Evolutionary conservation across 2,888 invertebrate species (phyloP), one percentile per base, ranked within the genome.

Genomic region (Hyles lineata): DNA sequence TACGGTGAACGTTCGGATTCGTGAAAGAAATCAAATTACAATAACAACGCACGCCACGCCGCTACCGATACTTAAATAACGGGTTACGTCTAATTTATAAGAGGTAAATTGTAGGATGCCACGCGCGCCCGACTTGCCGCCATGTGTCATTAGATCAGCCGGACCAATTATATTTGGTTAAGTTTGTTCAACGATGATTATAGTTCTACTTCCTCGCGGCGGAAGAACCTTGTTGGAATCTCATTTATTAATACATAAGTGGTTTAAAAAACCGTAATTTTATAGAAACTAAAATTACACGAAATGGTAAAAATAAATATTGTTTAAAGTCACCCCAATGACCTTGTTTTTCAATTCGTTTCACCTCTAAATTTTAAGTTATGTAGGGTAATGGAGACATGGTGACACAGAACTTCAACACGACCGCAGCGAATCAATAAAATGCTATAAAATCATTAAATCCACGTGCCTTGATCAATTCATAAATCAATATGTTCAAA

Each of bases 61-160:
- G 87, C 93, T 88, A 91, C 90, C 85, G 90, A 92, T 91, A 91
- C 87, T 85, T 81, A 90, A 91, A 92, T 93, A 91, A 92, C 90
- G 91, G 92, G 93, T 92, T 93, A 78, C 79, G 85, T 92, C 92
- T 92, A 93, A 93, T 91, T 92, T 90, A 87, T 90, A 92, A 91
- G 86, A 90, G 89, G 87, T 86, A 92, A 93, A 92, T 92, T 90
- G 89, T 88, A 88, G 89, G 91, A 92, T 88, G 89, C 86, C 88
- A 85, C 89, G 87, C 89, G 88, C 86, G 86, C 82, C 82, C 83
- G 80, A 79, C 83, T 87, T 89, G 87, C 86, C 85, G 55, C 19
- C 55, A n/a, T 85, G 76, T 90, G 87, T 90, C 88, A 92, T 92
- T 90, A 89, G 82, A 82, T 52, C 72, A 73, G 21, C 76, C 77